Base-by-base conservation (phyloP, 2,797 vertebrate genomes). In the Rhynchotus rufescens region DNA sequence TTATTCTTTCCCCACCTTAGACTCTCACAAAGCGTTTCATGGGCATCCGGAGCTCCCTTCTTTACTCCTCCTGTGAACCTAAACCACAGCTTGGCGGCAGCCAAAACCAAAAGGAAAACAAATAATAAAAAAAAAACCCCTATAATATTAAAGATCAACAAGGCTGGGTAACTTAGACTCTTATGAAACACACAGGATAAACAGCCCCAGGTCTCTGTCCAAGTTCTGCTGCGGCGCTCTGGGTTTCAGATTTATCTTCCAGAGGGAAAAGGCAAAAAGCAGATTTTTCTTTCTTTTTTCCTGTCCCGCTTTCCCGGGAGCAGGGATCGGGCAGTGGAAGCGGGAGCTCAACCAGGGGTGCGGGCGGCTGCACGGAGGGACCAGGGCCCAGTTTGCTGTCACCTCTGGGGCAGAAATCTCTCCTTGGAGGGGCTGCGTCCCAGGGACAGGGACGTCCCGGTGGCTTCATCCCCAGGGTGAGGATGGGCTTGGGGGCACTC, bases 31-130 rank as follows among this genome's bases (percentile, higher is more conserved):
- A 81, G 65, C 47, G 38, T 45, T 74, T 59, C 10, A 1, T 30
- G 56, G 81, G 34, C n/a, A 45, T 57, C 28, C 0, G 0, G 54
- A 40, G 32, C 12, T 5, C 66, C 32, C 5, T 3, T 69, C 74
- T 57, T 32, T 44, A 49, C 51, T 32, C 1, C 0, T 15, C 71
- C 42, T 47, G 65, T 84, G 88, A 93, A 40, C 86, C 84, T 66
- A 16, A 92, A 82, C 59, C 84, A 64, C 76, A 85, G 22, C 26
- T 71, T 60, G 15, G 49, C 6, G 2, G 61, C 83, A 74, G 89
- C 80, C 92, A 90, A 75, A 91, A 90, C 78, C 34, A 6, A 60
- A 86, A 75, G 86, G 79, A 61, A 93, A 94, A 92, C 92, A 81
- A 87, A 90, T 59, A 30, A 74, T 19, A 61, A 92, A 45, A 74